Base-by-base conservation (phyloP, 2,888 invertebrate genomes). In the Melinaea menophilus region DNA sequence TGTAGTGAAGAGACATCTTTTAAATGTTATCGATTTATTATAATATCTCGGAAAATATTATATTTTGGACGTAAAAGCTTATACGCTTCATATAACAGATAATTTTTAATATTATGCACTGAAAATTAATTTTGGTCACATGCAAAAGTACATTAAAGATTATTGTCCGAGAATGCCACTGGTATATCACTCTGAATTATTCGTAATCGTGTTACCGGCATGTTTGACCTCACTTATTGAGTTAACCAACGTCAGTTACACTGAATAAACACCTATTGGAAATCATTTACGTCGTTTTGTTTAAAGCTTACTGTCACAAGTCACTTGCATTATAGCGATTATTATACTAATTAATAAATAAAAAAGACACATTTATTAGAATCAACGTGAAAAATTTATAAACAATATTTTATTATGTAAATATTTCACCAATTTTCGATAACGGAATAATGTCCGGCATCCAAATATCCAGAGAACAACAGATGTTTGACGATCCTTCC, bases 391-490 rank as follows among this genome's bases (percentile, higher is more conserved):
- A 55, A 58, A 62, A 58, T 63, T 62, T 63, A 56, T 37, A 62
- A 58, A 63, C 64, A 55, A 62, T 65, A 58, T 45, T 47, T 46
- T 59, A 61, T 68, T 65, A 68, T 48, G 71, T 62, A 68, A 67
- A 66, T 69, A 69, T 4, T 11, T 78, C 63, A 82, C 66, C 66
- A 70, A 67, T 81, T 85, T 71, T 88, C 87, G 59, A 89, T 73
- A 67, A 89, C 89, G 75, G 86, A 88, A 65, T 89, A 89, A 68
- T 89, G 89, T 2, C 89, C 89, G 4, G 89, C 87, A 56, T 89
- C 89, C 3, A 80, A 73, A 72, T 74, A 84, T 4, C 89, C 89
- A 0, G 88, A 86, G 70, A 89, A 89, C n/a, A 88, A 70, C 5
- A 89, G 74, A 72, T 89, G 87, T 66, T 80, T 87, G 3, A 78